Percentiles rank a stretch among this genome's conserved stretches.
phyloP scores from a whole-genome alignment of 2,113 vertebrate genomes.

The Cebidichthys violaceus region DNA sequence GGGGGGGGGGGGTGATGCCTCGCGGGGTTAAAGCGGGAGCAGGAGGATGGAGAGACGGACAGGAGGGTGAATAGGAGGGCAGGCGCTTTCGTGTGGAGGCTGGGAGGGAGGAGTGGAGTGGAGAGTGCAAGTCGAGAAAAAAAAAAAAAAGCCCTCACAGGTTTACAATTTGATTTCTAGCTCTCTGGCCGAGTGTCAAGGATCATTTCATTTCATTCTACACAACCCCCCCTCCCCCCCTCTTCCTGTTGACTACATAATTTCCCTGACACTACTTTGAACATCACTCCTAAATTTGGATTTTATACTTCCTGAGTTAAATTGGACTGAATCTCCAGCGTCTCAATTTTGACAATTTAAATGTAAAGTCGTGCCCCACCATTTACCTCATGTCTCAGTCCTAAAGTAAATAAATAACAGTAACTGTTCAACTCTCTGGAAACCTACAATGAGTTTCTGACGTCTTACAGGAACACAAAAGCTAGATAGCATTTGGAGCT shows the following conservation, averaged over 20 bases:
- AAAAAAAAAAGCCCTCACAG: conserved; percentile 8
- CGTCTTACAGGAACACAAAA: neutral
- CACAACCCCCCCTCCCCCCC: neutral
- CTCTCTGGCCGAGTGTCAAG: neutral
- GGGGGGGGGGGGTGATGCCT: conserved; percentile 11
- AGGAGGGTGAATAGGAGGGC: conserved; percentile 44
- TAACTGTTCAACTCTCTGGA: neutral
- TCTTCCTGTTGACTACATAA: neutral
- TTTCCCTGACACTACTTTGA: neutral
- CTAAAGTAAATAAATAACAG: neutral
- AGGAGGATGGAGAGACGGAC: conserved; percentile 12
- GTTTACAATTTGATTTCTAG: conserved; percentile 3
- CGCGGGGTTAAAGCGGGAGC: conserved; percentile 14
- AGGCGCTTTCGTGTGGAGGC: conserved; percentile 33
- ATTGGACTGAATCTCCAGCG: neutral
- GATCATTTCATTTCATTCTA: neutral
- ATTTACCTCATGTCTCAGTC: neutral
- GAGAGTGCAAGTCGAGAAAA: conserved; percentile 3
- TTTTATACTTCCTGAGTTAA: neutral
- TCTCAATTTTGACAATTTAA: neutral
- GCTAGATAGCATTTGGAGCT: neutral
- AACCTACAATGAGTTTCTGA: neutral
- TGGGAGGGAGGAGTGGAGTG: neutral
- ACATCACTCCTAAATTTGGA: neutral
- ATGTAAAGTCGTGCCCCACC: neutral